phyloP scores from a whole-genome alignment of 2,797 vertebrate species.

The Girardinus metallicus region DNA sequence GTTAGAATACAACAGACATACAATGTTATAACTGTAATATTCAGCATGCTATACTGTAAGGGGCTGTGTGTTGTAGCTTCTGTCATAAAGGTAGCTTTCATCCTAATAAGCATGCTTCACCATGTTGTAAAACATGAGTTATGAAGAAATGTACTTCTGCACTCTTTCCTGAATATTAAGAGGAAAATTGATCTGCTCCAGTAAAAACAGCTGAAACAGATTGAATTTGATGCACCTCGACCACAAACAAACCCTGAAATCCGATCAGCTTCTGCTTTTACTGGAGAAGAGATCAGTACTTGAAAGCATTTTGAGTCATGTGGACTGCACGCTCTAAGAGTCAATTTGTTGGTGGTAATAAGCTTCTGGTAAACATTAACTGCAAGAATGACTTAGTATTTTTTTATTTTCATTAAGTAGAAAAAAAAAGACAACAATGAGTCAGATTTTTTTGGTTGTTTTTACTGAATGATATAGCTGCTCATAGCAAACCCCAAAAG shows the following conservation, averaged over 20 bases:
- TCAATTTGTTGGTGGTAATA: conserved; percentile 6
- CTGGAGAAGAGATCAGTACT: conserved; percentile 37
- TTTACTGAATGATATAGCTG: not conserved
- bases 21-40: not conserved
- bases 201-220: conserved; percentile 40
- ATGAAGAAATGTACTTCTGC: conserved; percentile 38
- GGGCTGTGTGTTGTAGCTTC: not conserved
- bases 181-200: conserved; percentile 18
- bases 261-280: conserved; percentile 34
- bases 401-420: not conserved
- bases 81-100: not conserved
- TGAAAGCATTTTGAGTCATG: conserved; percentile 47
- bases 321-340: not conserved
- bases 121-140: not conserved
- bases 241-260: conserved; percentile 47
- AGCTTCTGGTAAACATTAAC: not conserved
- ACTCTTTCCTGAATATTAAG: conserved; percentile 20
- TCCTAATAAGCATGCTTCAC: not conserved
- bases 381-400: not conserved
- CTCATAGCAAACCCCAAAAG: not conserved
- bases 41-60: not conserved
- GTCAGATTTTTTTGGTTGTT: not conserved
- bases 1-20: not conserved
- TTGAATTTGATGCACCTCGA: conserved; percentile 40
- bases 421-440: not conserved